Percentiles rank a stretch among this genome's conserved stretches.
phyloP scores from a whole-genome alignment of 2,113 vertebrate genomes.

The Mormyrus iriodes region DNA sequence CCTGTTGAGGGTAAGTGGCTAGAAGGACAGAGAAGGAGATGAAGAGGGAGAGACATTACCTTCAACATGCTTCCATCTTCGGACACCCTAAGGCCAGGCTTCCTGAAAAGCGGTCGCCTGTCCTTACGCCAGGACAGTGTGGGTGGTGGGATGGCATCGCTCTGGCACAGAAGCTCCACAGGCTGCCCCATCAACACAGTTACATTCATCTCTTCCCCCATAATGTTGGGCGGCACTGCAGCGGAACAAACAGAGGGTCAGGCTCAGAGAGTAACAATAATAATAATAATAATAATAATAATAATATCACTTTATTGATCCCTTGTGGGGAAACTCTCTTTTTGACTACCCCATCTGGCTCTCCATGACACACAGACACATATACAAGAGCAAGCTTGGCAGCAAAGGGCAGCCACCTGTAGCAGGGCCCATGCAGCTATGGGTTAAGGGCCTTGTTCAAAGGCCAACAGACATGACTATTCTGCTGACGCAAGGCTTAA shows the following conservation, averaged over 20 bases:
- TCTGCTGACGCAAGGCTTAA: too few relatives aligned
- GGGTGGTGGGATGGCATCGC: conserved; percentile 77
- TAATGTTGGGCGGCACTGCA: conserved; percentile 87
- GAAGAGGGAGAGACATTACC: conserved; percentile 51
- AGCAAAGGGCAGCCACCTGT: too few relatives aligned
- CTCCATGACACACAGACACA: neutral
- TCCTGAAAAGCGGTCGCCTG: conserved; percentile 72
- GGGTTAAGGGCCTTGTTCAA: neutral
- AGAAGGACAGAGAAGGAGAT: neutral
- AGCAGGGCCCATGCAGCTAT: too few relatives aligned
- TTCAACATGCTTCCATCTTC: conserved; percentile 73
- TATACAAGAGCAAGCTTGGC: too few relatives aligned
- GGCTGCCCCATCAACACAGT: conserved; percentile 68
- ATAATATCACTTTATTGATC: neutral
- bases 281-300: neutral
- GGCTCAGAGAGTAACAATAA: neutral
- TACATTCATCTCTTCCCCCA: conserved; percentile 86
- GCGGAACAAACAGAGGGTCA: conserved; percentile 14
- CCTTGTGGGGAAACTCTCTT: neutral
- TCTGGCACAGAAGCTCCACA: conserved; percentile 74
- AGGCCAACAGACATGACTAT: too few relatives aligned
- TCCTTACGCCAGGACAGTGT: conserved; percentile 79
- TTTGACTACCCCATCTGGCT: neutral
- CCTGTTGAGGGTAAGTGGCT: neutral
- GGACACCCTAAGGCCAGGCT: conserved; percentile 71